These are phyloP conservation scores for Dasyornis broadbenti DNA, from an alignment of 2,113 vertebrate genomes.

Conservation along the genomic window DNA sequence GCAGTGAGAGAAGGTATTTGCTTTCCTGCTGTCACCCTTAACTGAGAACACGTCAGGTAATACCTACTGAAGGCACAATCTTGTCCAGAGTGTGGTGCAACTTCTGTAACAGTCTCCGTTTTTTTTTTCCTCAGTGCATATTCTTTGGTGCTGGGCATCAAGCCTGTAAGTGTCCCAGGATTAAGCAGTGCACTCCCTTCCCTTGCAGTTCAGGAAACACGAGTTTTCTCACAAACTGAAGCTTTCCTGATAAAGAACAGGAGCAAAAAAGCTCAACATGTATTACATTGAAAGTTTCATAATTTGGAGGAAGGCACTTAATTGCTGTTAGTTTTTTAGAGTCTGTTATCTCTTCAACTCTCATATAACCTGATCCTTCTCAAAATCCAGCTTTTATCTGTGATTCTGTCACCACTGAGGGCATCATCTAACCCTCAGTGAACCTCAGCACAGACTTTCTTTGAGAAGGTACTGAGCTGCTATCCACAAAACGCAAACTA, in stretches of 20 bases:
- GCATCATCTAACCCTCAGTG: not conserved
- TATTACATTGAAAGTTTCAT: not conserved
- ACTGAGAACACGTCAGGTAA: not conserved
- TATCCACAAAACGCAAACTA: not conserved
- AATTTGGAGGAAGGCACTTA: not conserved
- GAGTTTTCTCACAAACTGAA: not conserved
- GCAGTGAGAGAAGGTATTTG: not conserved
- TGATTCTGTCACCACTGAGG: not conserved
- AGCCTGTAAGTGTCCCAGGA: not conserved
- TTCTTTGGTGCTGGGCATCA: not conserved
- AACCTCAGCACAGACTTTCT: not conserved
- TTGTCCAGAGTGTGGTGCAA: not conserved
- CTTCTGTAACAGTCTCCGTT: fast-evolving
- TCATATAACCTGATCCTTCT: not conserved
- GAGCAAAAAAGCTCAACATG: not conserved
- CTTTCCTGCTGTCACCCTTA: not conserved
- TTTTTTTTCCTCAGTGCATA: not conserved
- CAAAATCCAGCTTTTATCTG: not conserved
- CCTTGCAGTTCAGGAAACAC: not conserved
- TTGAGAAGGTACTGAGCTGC: not conserved
- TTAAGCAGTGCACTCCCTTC: not conserved
- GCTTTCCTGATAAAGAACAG: not conserved
- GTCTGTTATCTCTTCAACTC: not conserved
- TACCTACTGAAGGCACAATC: not conserved
- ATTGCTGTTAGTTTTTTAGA: not conserved